Base-by-base conservation (phyloP, 1,140 invertebrate species). In the Conus betulinus region DNA sequence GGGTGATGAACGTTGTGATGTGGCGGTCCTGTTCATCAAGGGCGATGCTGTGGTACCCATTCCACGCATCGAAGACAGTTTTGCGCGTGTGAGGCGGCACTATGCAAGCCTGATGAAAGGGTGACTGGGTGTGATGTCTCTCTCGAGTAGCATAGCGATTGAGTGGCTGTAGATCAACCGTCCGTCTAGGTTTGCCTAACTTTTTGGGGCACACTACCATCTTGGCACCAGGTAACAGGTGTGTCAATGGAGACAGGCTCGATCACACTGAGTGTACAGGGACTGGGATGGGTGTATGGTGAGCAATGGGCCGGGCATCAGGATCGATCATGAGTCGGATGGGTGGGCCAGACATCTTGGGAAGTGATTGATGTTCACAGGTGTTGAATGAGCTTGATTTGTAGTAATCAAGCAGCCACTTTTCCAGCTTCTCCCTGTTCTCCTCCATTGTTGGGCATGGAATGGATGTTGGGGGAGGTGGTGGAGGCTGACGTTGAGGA, bases 361-460 rank as follows among this genome's bases (percentile, higher is more conserved):
- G 91, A 0, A 91, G 88, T 1, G 89, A 81, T 52, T 92, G 91
- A 25, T 92, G 92, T 25, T 92, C 89, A 84, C 91, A 93, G 17
- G 76, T 88, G 71, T 93, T 93, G 88, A 92, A 92, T 57, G 91
- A 89, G 79, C 88, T 90, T 7, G 91, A 83, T 15, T 52, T 84
- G 87, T 91, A 91, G 82, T 90, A 84, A 39, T 39, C 39, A 39
- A 39, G 39, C 39, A 39, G 39, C 39, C 39, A 39, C 39, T 39
- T 39, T 39, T 39, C 39, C 39, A 39, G 3, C 39, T 39, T 86
- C 55, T 27, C 23, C 6, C 63, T 39, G 55, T 89, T 89, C 1
- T 88, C 87, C 13, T 88, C 88, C 23, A 87, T 89, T 15, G 88
- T 83, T 10, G 76, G 67, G 67, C 78, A 91, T 3, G 90, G 89